phyloP scores from a whole-genome alignment of 2,113 vertebrate species.

The Calidris pygmaea region DNA sequence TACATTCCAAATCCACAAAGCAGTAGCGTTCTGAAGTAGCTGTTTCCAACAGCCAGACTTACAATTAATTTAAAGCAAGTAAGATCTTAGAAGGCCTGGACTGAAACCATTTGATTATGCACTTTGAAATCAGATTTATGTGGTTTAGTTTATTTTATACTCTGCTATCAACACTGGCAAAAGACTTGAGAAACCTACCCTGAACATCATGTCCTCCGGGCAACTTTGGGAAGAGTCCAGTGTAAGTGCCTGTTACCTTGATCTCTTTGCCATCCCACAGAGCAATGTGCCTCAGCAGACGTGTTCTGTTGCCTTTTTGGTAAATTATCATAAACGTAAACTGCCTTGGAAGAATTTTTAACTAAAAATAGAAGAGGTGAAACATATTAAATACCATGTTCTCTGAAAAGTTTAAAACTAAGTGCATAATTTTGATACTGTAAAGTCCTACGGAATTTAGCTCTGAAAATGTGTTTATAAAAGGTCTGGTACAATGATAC shows the following conservation, averaged over 20 bases:
- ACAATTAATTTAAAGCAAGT: not conserved
- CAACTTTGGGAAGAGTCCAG: slow-evolving; percentile 65
- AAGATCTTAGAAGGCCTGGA: not conserved
- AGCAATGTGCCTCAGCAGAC: slow-evolving; percentile 63
- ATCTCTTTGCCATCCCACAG: slow-evolving; percentile 76
- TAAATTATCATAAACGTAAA: slow-evolving; percentile 63
- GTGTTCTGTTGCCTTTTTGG: slow-evolving; percentile 61
- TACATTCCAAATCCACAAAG: not conserved
- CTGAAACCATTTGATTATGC: not conserved
- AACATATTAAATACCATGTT: not conserved
- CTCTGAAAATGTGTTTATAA: not conserved
- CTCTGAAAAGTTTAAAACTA: not conserved
- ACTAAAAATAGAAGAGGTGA: slow-evolving; percentile 39
- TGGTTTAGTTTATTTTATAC: not conserved
- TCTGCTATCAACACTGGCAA: not conserved
- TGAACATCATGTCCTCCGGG: slow-evolving; percentile 68
- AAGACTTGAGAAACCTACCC: slow-evolving; percentile 62
- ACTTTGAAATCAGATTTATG: not conserved
- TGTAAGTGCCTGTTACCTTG: slow-evolving; percentile 65
- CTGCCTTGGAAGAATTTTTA: slow-evolving; percentile 71
- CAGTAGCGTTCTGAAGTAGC: not conserved
- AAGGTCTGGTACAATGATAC: not conserved
- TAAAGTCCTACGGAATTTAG: not conserved
- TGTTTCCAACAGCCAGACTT: not conserved
- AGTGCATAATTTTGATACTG: not conserved